These are phyloP conservation scores for Coluber constrictor DNA, from an alignment of 2,797 vertebrate species.

Conservation along the genomic window DNA sequence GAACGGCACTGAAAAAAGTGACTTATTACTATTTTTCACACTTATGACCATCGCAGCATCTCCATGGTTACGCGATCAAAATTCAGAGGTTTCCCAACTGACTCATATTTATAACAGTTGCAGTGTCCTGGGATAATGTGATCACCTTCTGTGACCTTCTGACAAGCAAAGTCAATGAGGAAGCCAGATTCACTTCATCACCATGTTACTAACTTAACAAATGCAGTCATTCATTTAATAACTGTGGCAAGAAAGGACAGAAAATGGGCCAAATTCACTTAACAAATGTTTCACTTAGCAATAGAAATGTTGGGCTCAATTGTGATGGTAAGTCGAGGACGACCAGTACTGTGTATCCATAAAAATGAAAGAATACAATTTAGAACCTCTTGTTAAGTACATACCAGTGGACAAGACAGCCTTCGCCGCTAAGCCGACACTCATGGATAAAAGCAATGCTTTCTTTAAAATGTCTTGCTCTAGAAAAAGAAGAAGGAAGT, in stretches of 20 bases:
- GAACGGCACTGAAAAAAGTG: background rate
- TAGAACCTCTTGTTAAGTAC: constrained; percentile 33
- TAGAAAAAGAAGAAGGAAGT: constrained; percentile 57
- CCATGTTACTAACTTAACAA: too few species aligned
- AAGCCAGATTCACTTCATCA: too few species aligned
- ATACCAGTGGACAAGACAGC: constrained; percentile 94
- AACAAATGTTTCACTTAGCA: background rate
- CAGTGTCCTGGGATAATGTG: too few species aligned
- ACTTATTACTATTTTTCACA: background rate
- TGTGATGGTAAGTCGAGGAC: background rate
- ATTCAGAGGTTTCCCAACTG: too few species aligned
- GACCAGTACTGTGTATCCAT: background rate
- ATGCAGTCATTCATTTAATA: background rate
- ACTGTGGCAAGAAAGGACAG: too few species aligned
- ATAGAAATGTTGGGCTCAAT: background rate
- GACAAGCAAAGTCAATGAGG: too few species aligned
- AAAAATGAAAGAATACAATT: background rate
- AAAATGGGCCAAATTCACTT: background rate
- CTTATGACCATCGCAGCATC: too few species aligned
- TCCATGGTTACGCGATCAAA: too few species aligned
- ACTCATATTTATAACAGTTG: too few species aligned
- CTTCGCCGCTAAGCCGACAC: constrained; percentile 85
- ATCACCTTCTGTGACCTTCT: too few species aligned
- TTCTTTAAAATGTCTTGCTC: constrained; percentile 91
- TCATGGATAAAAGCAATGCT: constrained; percentile 93